Evolutionary conservation across 2,888 invertebrate species (phyloP).

Genomic region (Geotrupes spiniger): DNA sequence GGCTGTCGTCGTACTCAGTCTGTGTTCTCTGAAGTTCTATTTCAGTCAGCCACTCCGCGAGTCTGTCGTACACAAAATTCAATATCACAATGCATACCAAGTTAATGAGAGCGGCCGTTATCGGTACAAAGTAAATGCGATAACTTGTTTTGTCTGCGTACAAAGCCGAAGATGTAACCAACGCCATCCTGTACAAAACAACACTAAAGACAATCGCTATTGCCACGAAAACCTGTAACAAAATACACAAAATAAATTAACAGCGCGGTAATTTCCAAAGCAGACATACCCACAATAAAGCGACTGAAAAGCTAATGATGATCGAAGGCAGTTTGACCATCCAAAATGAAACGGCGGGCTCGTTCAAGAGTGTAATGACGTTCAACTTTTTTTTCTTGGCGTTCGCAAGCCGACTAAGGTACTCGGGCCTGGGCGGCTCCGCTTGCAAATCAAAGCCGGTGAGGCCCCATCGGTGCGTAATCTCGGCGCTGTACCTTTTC

Average conservation of each 20-base stretch:
- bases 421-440: conserved; percentile 77
- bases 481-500: conserved; percentile 75
- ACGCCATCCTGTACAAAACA: conserved; percentile 72
- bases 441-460: conserved; percentile 69
- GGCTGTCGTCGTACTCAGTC: conserved; percentile 81
- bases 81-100: conserved; percentile 72
- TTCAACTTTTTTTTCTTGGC: conserved; percentile 56
- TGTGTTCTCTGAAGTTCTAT: conserved; percentile 76
- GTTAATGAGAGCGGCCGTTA: conserved; percentile 76
- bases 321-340: conserved; percentile 68
- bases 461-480: conserved; percentile 81
- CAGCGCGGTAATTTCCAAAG: not conserved
- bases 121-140: conserved; percentile 66
- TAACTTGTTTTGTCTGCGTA: conserved; percentile 55
- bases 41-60: conserved; percentile 69
- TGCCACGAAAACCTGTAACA: conserved; percentile 61
- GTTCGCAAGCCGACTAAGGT: conserved; percentile 60
- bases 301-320: conserved; percentile 67
- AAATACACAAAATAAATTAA: conserved; percentile 1
- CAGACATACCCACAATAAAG: conserved; percentile 55
- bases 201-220: conserved; percentile 73
- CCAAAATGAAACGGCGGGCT: conserved; percentile 77
- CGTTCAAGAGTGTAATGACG: conserved; percentile 58
- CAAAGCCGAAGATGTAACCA: conserved; percentile 58
- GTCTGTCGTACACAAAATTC: conserved; percentile 64